Evolutionary conservation across 2,113 vertebrate species (phyloP), one percentile per base, ranked within the genome.

Genomic region (Burhinus oedicnemus): DNA sequence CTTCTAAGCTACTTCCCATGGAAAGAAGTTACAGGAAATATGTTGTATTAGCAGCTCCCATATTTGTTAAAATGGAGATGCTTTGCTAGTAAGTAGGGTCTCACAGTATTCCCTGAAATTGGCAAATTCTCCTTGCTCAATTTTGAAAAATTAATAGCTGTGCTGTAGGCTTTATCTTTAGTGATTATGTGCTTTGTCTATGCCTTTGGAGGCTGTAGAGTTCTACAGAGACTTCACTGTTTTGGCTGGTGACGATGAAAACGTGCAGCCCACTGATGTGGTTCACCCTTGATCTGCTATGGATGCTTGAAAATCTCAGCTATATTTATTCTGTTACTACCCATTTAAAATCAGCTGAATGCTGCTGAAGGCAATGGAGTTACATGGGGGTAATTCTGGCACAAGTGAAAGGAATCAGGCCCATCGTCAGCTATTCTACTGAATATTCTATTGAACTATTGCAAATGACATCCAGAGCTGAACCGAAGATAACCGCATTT

Each of bases 401-500:
- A 58, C 0, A 8, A 64, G 26, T 69, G 57, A 58, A 71, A 94
- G 32, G 57, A 82, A 83, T 89, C 2, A 11, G 65, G 61, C 49
- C 52, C 45, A 58, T 57, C 40, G 26, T 65, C 80, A 71, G 25
- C 30, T 82, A 16, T 69, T 87, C 93, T 70, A 64, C 51, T 95
- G 69, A 87, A 93, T 91, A 79, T 79, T 95, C 47, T 72, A 21
- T 76, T 88, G 78, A 97, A 83, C 77, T 89, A 12, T 23, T 79
- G 36, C 2, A 5, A 91, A 84, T 85, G 65, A 82, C 66, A 94
- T 49, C 92, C 81, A 94, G 74, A 87, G 54, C 49, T 87, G 69
- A 97, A 81, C 9, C 0, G 8, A 88, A 87, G 60, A 71, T 49
- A 90, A 87, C 51, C 5, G 3, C 87, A 77, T 91, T 94, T 95